phyloP scores from a whole-genome alignment of 1,140 invertebrate genomes.

The Camponotus vicinus region DNA sequence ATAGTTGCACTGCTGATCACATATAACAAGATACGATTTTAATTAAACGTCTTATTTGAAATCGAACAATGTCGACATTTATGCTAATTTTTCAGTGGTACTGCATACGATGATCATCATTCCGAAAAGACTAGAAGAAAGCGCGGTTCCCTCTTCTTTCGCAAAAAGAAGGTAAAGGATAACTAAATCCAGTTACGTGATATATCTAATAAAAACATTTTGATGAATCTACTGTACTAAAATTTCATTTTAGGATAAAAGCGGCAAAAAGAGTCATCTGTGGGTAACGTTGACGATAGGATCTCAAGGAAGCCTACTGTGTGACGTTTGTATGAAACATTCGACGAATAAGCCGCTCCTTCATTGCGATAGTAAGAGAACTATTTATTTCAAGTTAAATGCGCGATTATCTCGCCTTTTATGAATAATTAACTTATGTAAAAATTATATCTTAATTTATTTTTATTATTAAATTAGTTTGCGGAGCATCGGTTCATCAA shows the following conservation, averaged over 20 bases:
- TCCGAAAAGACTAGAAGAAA: slow-evolving; percentile 93
- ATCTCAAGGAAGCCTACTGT: slow-evolving; percentile 84
- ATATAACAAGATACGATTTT: slow-evolving; percentile 26
- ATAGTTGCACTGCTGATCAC: slow-evolving; percentile 45
- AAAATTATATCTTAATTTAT: background rate
- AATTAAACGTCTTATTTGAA: background rate
- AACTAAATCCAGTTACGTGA: background rate
- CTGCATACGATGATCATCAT: slow-evolving; percentile 91
- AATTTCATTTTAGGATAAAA: slow-evolving; percentile 81
- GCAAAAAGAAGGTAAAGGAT: slow-evolving; percentile 92
- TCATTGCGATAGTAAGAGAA: slow-evolving; percentile 89
- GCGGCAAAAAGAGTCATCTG: slow-evolving; percentile 87
- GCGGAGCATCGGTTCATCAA: slow-evolving; percentile 94
- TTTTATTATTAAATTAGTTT: slow-evolving; percentile 85
- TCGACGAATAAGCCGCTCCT: slow-evolving; percentile 92
- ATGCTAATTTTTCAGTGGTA: slow-evolving; percentile 76
- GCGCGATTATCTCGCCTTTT: background rate
- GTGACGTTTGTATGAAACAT: slow-evolving; percentile 94
- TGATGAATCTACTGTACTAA: background rate
- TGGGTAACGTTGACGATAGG: slow-evolving; percentile 90
- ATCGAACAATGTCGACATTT: background rate
- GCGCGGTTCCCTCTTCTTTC: slow-evolving; percentile 95
- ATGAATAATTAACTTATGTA: slow-evolving; percentile 11
- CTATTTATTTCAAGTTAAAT: slow-evolving; percentile 29
- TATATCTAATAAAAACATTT: background rate